Percentiles rank a stretch among this genome's conserved stretches.
These are phyloP conservation scores for Leptoteleia sp. DNA, from an alignment of 1,140 invertebrate species.

Conservation along the genomic window DNA sequence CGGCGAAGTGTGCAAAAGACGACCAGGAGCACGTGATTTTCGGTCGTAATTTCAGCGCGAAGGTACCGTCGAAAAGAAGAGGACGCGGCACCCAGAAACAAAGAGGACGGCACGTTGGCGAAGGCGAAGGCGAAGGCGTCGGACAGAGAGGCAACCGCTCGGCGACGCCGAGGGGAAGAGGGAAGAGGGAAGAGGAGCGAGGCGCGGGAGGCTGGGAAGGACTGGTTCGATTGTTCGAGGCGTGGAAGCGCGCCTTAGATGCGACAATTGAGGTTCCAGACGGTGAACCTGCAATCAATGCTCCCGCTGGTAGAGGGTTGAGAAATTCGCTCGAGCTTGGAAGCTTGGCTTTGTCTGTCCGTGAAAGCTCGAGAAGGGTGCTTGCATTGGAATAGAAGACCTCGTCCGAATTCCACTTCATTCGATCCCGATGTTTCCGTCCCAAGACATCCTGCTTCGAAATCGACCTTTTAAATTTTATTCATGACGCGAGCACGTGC, in stretches of 20 bases:
- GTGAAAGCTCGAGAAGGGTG: conserved; percentile 74
- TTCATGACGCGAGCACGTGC: conserved; percentile 40
- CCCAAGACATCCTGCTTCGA: conserved; percentile 60
- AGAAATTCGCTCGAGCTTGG: conserved; percentile 68
- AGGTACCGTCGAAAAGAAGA: conserved; percentile 56
- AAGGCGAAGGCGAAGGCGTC: not conserved
- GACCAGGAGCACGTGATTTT: conserved; percentile 68
- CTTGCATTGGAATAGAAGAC: conserved; percentile 60
- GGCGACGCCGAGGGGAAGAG: not conserved
- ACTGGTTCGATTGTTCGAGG: conserved; percentile 76
- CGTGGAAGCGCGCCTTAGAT: conserved; percentile 78
- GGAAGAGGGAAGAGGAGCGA: conserved; percentile 8
- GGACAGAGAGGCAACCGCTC: too few relatives aligned
- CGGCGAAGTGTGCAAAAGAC: conserved; percentile 55
- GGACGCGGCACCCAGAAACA: not conserved
- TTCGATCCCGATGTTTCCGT: conserved; percentile 63
- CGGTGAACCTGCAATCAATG: conserved; percentile 80
- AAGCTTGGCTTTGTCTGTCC: conserved; percentile 77
- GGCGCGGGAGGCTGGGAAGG: conserved; percentile 29
- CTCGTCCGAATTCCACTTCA: conserved; percentile 65
- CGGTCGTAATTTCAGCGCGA: conserved; percentile 67
- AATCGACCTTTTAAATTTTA: conserved; percentile 64
- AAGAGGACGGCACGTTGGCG: conserved; percentile 7
- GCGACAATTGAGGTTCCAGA: conserved; percentile 79
- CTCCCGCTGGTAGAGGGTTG: conserved; percentile 66